Evolutionary conservation across 2,888 invertebrate genomes (phyloP).

Genomic region (Ischnus inquisitorius): DNA sequence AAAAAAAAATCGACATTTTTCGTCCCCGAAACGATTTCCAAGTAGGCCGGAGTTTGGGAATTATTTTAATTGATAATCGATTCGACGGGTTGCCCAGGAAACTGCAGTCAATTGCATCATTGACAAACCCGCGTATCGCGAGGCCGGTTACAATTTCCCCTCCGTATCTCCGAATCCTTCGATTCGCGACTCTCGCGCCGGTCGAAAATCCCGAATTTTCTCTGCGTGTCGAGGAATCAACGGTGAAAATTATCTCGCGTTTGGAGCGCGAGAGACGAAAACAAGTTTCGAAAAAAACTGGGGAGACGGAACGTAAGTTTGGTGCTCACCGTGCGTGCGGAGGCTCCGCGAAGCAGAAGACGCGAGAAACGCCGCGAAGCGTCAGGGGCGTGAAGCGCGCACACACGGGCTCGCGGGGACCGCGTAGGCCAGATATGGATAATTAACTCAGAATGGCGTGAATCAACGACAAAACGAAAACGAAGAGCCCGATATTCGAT

Average conservation of each 20-base stretch:
- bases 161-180: background rate
- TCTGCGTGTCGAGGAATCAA: too few relatives aligned
- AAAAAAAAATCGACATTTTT: too few relatives aligned
- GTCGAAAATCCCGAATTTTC: too few relatives aligned
- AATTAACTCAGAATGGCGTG: background rate
- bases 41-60: background rate
- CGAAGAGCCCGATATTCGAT: too few relatives aligned
- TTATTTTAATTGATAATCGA: slow-evolving; percentile 73
- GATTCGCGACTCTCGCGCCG: too few relatives aligned
- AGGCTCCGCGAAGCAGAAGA: slow-evolving; percentile 28
- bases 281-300: too few relatives aligned
- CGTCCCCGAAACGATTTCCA: background rate
- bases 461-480: background rate
- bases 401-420: background rate
- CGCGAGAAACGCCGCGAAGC: slow-evolving; percentile 19
- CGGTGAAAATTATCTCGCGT: too few relatives aligned
- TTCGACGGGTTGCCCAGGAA: slow-evolving; percentile 81
- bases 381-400: slow-evolving; percentile 33
- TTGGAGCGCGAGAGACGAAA: too few relatives aligned
- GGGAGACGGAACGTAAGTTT: too few relatives aligned
- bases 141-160: slow-evolving; percentile 36
- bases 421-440: background rate
- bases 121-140: slow-evolving; percentile 38
- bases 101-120: slow-evolving; percentile 75
- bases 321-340: slow-evolving; percentile 41